Conservation (phyloP, 2,797 vertebrate species). For the Capromys pilorides region DNA sequence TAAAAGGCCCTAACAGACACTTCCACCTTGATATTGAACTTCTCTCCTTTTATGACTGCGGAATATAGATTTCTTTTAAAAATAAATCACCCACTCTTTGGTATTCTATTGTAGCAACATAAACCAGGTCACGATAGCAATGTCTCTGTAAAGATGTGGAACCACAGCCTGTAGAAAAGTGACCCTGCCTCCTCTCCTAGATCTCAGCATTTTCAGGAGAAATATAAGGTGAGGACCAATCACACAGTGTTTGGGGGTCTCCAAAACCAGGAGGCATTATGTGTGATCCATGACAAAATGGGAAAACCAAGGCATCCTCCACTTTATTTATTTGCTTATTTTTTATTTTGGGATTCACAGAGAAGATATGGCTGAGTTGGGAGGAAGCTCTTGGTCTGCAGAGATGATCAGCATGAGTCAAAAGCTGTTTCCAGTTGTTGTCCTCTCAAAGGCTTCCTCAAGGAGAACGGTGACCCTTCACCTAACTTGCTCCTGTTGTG, state of each 20-base stretch:
- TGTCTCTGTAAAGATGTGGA: neutral
- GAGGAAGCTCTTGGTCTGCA: neutral
- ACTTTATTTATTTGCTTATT: neutral
- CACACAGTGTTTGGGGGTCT: neutral
- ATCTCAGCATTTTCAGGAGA: neutral
- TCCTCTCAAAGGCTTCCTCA: neutral
- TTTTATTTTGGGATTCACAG: neutral
- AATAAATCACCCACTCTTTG: neutral
- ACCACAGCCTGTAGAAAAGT: neutral
- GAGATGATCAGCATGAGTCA: neutral
- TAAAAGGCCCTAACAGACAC: neutral
- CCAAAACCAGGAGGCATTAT: neutral
- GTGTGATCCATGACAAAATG: neutral
- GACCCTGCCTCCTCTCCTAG: neutral
- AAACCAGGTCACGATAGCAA: neutral
- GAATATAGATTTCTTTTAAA: neutral
- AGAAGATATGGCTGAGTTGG: neutral
- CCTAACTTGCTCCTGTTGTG: neutral
- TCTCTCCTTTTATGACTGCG: neutral
- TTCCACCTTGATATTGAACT: neutral
- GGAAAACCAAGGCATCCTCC: neutral
- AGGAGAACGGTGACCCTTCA: neutral
- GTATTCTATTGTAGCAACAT: neutral
- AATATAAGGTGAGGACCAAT: neutral
- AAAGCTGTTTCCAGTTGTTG: constrained; percentile 11